These are phyloP conservation scores for Priocnemis perturbator DNA, from an alignment of 2,888 invertebrate species.

Conservation along the genomic window DNA sequence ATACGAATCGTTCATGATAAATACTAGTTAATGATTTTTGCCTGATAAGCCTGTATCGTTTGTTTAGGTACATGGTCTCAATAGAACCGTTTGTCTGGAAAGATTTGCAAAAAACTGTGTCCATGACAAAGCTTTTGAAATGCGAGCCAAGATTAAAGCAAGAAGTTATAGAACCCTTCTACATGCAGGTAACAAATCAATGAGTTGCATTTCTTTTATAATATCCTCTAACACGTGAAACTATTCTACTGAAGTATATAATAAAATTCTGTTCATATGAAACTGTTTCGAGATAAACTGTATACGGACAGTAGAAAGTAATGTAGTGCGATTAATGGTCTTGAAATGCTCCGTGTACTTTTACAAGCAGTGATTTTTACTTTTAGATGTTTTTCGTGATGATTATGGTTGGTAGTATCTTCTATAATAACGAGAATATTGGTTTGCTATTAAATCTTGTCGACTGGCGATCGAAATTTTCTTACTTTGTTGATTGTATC, in stretches of 20 bases:
- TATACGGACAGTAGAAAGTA: not conserved
- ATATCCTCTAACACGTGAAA: not conserved
- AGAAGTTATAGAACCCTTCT: slow-evolving; percentile 81
- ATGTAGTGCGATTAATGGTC: slow-evolving; percentile 12
- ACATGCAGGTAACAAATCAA: slow-evolving; percentile 79
- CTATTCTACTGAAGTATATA: not conserved
- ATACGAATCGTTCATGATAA: slow-evolving; percentile 1
- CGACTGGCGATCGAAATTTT: slow-evolving; percentile 62
- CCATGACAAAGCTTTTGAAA: slow-evolving; percentile 80
- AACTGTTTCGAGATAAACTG: not conserved
- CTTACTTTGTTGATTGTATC: slow-evolving; percentile 59
- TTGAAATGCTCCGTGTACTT: slow-evolving; percentile 38
- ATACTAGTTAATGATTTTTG: slow-evolving; percentile 6
- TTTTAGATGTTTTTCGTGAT: slow-evolving; percentile 72
- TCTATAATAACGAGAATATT: slow-evolving; percentile 68
- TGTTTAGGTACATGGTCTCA: slow-evolving; percentile 81
- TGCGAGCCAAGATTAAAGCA: slow-evolving; percentile 80
- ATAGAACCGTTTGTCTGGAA: slow-evolving; percentile 87
- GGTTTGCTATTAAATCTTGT: slow-evolving; percentile 66
- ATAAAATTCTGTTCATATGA: no score
- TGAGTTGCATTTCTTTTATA: slow-evolving; percentile 14
- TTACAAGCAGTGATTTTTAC: slow-evolving; percentile 57
- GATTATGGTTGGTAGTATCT: slow-evolving; percentile 68
- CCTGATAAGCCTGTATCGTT: no score
- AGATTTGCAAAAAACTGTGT: slow-evolving; percentile 83